These are phyloP conservation scores for Tapirus indicus DNA, from an alignment of 2,797 vertebrate species.

Conservation along the genomic window DNA sequence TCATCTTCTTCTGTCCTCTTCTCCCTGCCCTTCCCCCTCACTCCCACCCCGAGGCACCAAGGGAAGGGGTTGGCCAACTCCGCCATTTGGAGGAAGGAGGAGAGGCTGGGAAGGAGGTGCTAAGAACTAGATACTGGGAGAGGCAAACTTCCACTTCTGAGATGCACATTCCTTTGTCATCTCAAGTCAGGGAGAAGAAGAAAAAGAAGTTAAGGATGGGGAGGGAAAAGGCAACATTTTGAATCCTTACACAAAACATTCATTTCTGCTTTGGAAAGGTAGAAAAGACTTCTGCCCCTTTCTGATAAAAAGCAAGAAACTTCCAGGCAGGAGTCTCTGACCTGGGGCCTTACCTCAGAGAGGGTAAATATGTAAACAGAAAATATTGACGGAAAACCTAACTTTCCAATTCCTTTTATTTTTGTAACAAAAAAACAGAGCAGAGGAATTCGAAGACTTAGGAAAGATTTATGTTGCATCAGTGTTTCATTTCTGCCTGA, in stretches of 20 bases:
- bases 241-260: background rate
- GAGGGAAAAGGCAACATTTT: background rate
- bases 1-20: background rate
- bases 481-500: background rate
- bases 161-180: background rate
- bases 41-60: background rate
- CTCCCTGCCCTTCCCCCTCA: too few species aligned
- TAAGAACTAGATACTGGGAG: background rate
- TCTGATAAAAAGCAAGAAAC: background rate
- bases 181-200: background rate
- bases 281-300: background rate
- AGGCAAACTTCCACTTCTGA: background rate
- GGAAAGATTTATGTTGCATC: background rate
- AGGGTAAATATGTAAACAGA: background rate
- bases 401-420: background rate
- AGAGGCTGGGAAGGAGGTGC: background rate
- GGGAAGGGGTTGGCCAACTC: background rate
- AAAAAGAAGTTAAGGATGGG: background rate
- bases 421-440: background rate
- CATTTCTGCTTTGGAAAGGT: background rate
- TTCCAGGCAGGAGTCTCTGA: background rate
- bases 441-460: background rate
- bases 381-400: background rate
- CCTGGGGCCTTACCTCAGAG: background rate
- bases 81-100: background rate